A percentile compares a stretch with the other conserved stretches of the same genome.
These are phyloP conservation scores for Charaxes varanes DNA, from an alignment of 1,140 invertebrate species.

Conservation along the genomic window DNA sequence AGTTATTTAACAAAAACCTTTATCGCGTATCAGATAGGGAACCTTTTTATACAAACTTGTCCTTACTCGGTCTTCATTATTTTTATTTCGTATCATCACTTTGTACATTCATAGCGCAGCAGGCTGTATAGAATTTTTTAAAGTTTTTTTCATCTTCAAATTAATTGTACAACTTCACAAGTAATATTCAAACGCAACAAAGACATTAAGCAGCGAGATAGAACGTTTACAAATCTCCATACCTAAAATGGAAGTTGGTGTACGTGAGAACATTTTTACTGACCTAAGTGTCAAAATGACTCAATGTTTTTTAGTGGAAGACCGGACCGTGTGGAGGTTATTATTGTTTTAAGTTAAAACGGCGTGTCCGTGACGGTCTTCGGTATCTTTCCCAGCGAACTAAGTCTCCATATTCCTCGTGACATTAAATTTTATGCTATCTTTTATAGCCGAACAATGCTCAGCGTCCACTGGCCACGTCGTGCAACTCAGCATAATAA, in stretches of 20 bases:
- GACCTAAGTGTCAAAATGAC: slow-evolving; percentile 15
- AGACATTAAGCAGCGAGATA: no score
- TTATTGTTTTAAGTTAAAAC: slow-evolving; percentile 7
- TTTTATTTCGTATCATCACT: no score
- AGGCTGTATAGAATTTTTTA: no score
- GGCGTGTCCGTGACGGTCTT: slow-evolving; percentile 7
- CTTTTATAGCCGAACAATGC: slow-evolving; percentile 20
- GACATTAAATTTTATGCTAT: slow-evolving; percentile 33
- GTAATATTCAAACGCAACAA: no score
- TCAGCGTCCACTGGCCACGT: slow-evolving; percentile 5
- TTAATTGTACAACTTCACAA: no score
- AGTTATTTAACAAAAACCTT: no score
- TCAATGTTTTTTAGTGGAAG: slow-evolving; percentile 8
- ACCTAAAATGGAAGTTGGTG: slow-evolving; percentile 1
- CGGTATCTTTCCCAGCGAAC: slow-evolving; percentile 4
- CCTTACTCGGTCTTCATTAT: no score
- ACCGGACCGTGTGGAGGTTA: background rate
- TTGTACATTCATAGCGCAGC: no score
- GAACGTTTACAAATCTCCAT: background rate
- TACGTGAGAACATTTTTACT: slow-evolving; percentile 12
- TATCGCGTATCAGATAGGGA: no score
- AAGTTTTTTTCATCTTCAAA: no score
- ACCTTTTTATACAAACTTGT: no score
- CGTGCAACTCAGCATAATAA: slow-evolving; percentile 1
- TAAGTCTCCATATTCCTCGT: slow-evolving; percentile 8